A percentile compares a stretch with the other conserved stretches of the same genome.
Conservation (phyloP, 2,888 invertebrate species). For the Synanthedon tipuliformis region DNA sequence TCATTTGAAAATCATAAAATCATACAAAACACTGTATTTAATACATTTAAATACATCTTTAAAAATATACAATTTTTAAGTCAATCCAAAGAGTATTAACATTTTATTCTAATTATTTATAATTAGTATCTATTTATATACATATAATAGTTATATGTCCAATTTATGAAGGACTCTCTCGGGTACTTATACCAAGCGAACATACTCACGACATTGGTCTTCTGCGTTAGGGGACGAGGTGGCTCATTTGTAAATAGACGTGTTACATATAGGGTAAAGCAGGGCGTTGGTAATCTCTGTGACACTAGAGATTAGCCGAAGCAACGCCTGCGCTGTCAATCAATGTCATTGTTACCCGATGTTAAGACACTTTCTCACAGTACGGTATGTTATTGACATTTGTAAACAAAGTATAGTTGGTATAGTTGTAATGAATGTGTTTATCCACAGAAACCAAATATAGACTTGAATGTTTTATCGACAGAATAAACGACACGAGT, state of each 20-base stretch:
- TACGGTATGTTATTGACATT: background rate
- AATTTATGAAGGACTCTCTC: background rate
- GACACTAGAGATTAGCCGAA: constrained; percentile 40
- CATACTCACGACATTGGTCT: background rate
- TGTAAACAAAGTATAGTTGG: background rate
- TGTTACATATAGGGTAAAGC: constrained; percentile 13
- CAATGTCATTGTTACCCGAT: constrained; percentile 24
- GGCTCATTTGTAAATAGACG: constrained; percentile 17
- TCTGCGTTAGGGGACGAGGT: constrained; percentile 9
- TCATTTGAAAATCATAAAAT: no score
- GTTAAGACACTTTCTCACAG: constrained; percentile 21
- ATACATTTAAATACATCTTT: no score
- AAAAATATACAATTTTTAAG: no score
- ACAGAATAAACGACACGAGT: no score
- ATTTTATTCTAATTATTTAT: no score
- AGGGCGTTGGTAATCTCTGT: constrained; percentile 23
- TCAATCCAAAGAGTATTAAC: no score
- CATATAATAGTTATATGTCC: no score
- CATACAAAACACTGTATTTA: no score
- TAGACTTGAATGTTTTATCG: no score
- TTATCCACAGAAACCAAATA: no score
- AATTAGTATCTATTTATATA: no score
- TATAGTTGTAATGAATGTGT: no score
- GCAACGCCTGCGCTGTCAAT: constrained; percentile 40
- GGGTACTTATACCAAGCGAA: background rate